These are phyloP conservation scores for Nothocercus julius DNA, from an alignment of 2,113 vertebrate species.

Conservation along the genomic window DNA sequence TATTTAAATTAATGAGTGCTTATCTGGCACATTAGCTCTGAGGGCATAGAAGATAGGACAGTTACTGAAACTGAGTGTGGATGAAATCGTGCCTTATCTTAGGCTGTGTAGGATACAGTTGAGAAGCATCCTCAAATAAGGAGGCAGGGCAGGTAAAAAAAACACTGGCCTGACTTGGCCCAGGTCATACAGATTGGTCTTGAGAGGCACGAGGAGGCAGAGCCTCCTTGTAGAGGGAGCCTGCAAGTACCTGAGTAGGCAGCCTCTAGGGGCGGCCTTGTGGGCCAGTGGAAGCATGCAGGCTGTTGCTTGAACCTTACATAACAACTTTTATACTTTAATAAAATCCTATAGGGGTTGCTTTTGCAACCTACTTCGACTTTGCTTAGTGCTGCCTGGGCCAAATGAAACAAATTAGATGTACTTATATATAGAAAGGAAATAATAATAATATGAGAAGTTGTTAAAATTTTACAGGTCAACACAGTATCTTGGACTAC, in stretches of 20 bases:
- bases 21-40: fast-evolving
- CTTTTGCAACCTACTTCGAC: neutral
- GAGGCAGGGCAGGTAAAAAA: neutral
- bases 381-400: neutral
- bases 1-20: neutral
- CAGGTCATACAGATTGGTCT: neutral
- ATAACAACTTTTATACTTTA: neutral
- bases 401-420: neutral
- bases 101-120: neutral
- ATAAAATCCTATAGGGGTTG: neutral
- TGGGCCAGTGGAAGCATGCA: neutral
- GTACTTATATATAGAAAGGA: neutral
- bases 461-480: neutral
- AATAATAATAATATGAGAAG: neutral
- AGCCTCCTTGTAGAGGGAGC: fast-evolving
- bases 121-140: neutral
- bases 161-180: neutral
- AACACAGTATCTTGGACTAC: fast-evolving
- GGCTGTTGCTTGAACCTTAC: neutral
- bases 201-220: neutral
- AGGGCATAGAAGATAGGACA: neutral
- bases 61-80: neutral
- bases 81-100: neutral
- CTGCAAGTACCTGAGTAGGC: neutral
- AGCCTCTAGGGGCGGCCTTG: neutral